Percentiles rank a stretch among this genome's conserved stretches.
Conservation (phyloP, 2,113 vertebrate species). For the Saimiri boliviensis region DNA sequence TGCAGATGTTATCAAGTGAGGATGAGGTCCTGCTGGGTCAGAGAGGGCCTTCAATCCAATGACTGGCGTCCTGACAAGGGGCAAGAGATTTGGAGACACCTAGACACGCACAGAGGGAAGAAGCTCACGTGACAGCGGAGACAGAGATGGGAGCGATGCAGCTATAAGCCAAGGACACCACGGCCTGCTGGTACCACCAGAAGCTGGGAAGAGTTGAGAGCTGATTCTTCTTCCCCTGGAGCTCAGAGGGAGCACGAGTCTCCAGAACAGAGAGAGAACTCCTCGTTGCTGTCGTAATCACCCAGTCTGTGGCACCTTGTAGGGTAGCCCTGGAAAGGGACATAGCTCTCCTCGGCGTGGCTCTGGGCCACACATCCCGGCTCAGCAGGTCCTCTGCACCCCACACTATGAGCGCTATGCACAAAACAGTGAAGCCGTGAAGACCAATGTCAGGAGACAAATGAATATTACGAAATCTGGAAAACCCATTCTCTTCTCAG, state of each 20-base stretch:
- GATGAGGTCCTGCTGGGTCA: too few relatives aligned
- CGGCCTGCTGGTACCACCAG: neutral
- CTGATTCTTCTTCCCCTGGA: neutral
- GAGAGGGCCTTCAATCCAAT: neutral
- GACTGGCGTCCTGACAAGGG: neutral
- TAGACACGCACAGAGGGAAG: neutral
- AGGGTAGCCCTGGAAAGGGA: neutral
- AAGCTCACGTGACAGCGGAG: neutral
- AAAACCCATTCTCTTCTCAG: neutral
- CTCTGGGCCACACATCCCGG: constrained; percentile 49
- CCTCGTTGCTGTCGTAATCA: neutral
- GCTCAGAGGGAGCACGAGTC: neutral
- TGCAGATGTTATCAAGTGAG: neutral
- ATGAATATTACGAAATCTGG: constrained; percentile 34
- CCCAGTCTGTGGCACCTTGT: neutral
- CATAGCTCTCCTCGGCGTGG: constrained; percentile 3
- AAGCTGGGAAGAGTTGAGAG: neutral
- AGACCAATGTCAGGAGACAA: constrained; percentile 55
- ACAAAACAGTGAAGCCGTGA: constrained; percentile 25
- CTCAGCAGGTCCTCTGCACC: constrained; percentile 45
- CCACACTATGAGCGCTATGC: neutral
- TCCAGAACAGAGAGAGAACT: neutral
- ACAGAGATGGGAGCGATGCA: too few relatives aligned
- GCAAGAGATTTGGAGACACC: neutral
- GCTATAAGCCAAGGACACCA: neutral